A percentile compares a stretch with the other conserved stretches of the same genome.
These are phyloP conservation scores for Thecocarcelia acutangulata DNA, from an alignment of 2,888 invertebrate species.

Conservation along the genomic window DNA sequence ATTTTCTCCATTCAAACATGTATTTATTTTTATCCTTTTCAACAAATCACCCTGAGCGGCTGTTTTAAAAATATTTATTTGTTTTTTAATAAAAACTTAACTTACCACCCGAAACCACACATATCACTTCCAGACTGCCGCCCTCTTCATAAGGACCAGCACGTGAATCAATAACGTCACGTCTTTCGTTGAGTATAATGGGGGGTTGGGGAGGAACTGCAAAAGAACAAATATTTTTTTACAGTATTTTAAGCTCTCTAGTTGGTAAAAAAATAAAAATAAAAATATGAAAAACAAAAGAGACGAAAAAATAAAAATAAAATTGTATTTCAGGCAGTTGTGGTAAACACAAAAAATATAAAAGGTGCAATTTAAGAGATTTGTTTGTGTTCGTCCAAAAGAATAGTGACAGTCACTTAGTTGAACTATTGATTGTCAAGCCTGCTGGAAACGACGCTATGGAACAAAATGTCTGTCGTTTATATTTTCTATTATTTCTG, in stretches of 20 bases:
- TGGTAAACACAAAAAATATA: no score
- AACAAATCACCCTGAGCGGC: constrained; percentile 26
- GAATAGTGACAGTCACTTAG: no score
- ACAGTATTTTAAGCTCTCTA: constrained; percentile 3
- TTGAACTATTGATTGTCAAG: no score
- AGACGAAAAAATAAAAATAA: no score
- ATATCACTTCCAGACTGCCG: constrained; percentile 86
- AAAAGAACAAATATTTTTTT: constrained; percentile 63
- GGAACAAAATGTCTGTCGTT: no score
- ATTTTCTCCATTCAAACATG: neutral
- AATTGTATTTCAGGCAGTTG: no score
- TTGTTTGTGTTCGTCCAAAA: no score
- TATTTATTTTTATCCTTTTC: neutral
- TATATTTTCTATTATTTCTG: no score
- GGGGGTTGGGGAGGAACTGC: constrained; percentile 88
- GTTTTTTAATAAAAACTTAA: constrained; percentile 52
- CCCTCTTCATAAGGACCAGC: constrained; percentile 89
- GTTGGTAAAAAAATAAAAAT: no score
- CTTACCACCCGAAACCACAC: constrained; percentile 88
- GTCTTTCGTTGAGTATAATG: constrained; percentile 86
- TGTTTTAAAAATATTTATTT: neutral
- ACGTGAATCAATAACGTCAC: constrained; percentile 83
- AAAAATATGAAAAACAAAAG: no score
- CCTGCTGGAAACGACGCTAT: no score
- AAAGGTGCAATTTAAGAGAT: no score